A percentile compares a stretch with the other conserved stretches of the same genome.
phyloP scores from a whole-genome alignment of 2,113 vertebrate species.

The Ceyx margarethae region DNA sequence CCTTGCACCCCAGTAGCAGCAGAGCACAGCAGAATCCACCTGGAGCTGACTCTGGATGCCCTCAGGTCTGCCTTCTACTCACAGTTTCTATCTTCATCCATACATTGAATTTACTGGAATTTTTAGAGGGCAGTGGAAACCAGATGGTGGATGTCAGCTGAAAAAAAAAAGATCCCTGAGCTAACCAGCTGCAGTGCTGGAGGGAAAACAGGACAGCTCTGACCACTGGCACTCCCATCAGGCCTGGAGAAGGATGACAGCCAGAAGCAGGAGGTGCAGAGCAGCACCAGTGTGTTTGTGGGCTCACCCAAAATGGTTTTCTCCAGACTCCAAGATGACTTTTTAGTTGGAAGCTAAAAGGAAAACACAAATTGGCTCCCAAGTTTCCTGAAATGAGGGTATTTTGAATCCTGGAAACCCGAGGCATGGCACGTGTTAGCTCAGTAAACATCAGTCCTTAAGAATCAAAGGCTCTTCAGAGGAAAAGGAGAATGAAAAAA shows the following conservation, averaged over 20 bases:
- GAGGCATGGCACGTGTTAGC: background rate
- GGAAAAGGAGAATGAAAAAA: background rate
- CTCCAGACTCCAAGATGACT: background rate
- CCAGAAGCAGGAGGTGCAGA: background rate
- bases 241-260: background rate
- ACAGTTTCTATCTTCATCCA: background rate
- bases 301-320: background rate
- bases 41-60: background rate
- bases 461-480: background rate
- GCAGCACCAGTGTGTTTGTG: background rate
- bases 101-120: background rate
- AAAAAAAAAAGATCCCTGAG: background rate
- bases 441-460: background rate
- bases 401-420: background rate
- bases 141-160: background rate
- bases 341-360: background rate
- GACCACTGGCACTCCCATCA: background rate
- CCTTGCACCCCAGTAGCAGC: background rate
- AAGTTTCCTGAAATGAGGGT: background rate
- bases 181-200: background rate
- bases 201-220: background rate
- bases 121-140: background rate
- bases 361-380: background rate
- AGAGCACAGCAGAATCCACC: fast-evolving
- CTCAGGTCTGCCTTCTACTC: background rate